phyloP scores from a whole-genome alignment of 1,140 invertebrate species.

The Heliconius hewitsoni region DNA sequence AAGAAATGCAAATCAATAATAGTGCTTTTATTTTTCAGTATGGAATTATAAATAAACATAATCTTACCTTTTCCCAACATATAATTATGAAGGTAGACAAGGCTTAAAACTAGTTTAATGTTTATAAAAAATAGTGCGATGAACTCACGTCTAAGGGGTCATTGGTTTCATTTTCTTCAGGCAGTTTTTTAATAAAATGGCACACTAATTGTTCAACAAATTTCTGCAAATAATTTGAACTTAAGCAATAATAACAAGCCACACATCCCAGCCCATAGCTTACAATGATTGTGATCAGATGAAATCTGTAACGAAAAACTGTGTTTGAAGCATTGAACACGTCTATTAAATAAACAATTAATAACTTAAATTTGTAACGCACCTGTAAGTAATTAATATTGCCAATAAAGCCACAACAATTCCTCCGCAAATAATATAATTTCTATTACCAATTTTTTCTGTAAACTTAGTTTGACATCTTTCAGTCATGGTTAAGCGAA shows the following conservation, averaged over 20 bases:
- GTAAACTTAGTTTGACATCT: constrained; percentile 76
- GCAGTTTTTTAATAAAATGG: constrained; percentile 56
- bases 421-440: constrained; percentile 72
- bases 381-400: constrained; percentile 73
- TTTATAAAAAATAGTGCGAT: constrained; percentile 32
- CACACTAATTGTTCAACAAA: constrained; percentile 64
- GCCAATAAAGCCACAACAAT: constrained; percentile 61
- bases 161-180: constrained; percentile 42
- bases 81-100: not conserved
- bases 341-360: not conserved
- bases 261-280: constrained; percentile 77
- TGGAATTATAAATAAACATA: not conserved
- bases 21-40: not conserved
- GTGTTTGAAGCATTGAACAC: not conserved
- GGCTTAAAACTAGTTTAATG: constrained; percentile 23
- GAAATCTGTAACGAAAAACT: constrained; percentile 64
- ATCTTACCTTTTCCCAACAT: not conserved
- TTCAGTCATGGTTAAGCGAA: constrained; percentile 76
- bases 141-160: constrained; percentile 56
- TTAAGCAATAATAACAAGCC: constrained; percentile 74
- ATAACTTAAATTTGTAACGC: constrained; percentile 16
- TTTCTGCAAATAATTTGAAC: constrained; percentile 59
- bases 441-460: constrained; percentile 73
- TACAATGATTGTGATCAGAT: constrained; percentile 67
- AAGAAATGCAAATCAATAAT: not conserved